Evolutionary conservation across 2,888 invertebrate genomes (phyloP), one percentile per base, ranked within the genome.

Genomic region (Xanthorhoe spadicearia): DNA sequence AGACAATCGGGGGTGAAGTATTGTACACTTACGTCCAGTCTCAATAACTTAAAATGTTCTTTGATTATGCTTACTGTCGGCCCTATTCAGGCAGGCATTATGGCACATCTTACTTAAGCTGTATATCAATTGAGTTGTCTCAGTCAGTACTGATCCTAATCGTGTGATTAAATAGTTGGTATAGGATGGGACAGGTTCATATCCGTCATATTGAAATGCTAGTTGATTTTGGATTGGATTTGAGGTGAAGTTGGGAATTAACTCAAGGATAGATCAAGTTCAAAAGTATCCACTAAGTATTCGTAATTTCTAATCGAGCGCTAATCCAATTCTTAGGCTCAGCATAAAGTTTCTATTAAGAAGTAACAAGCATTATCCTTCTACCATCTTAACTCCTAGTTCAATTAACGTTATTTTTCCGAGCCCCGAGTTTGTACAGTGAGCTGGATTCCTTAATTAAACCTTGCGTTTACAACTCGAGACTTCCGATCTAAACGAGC

Each of bases 281-380:
- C 4, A 43, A 13, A 43, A 13, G 13, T 43, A 43, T 10, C 38
- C 2, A 43, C 38, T 13, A 13, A 43, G 38, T 13, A 43, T 43
- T 43, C 13, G 0, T 46, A 7, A 5, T 8, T 48, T 48, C 48
- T 81, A 87, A 85, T 87, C 80, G 83, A 81, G 78, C 76, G 74
- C 23, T 82, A 82, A 78, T n/a, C n/a, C n/a, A n/a, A n/a, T n/a
- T n/a, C n/a, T n/a, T 80, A 82, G 79, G 83, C 76, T 83, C 81
- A 73, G 72, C 69, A 62, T 76, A 23, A 18, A 18, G 50, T 19
- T 19, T 13, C 19, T 49, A 15, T 15, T 46, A 2, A n/a, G 6
- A n/a, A 46, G 15, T 5, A 13, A 48, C 8, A 3, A 8, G 48
- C 48, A 48, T 48, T 48, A 48, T 46, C 17, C 17, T 7, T 17